Conservation (phyloP, 2,797 vertebrate genomes). For the Tolypeutes matacus region DNA sequence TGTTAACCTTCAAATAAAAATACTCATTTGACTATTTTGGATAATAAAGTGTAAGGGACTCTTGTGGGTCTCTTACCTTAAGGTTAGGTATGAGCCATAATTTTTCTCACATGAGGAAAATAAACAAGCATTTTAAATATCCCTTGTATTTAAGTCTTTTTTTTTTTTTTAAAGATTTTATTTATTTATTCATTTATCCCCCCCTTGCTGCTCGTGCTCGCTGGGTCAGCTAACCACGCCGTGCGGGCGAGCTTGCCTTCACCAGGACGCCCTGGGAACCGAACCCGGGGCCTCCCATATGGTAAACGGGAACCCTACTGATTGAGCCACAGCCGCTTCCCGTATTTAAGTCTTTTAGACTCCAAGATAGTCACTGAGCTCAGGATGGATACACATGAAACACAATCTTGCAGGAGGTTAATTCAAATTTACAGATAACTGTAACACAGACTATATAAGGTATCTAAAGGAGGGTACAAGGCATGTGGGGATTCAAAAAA, state of each 20-base stretch:
- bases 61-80: neutral
- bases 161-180: no score
- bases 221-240: no score
- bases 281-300: no score
- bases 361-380: neutral
- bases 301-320: no score
- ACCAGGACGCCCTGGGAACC: no score
- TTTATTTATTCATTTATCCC: no score
- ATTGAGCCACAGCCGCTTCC: no score
- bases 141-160: neutral
- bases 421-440: neutral
- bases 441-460: neutral
- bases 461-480: neutral
- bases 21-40: neutral
- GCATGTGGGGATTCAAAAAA: neutral
- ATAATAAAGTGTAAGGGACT: neutral
- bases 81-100: neutral
- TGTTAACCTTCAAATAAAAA: constrained; percentile 7
- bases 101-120: neutral
- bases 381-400: neutral
- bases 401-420: neutral
- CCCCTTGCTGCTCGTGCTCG: no score
- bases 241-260: no score
- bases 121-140: neutral
- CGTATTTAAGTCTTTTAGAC: neutral